A percentile compares a stretch with the other conserved stretches of the same genome.
Evolutionary conservation across 2,797 vertebrate species (phyloP).

Genomic region (Nannoperca obscura): DNA sequence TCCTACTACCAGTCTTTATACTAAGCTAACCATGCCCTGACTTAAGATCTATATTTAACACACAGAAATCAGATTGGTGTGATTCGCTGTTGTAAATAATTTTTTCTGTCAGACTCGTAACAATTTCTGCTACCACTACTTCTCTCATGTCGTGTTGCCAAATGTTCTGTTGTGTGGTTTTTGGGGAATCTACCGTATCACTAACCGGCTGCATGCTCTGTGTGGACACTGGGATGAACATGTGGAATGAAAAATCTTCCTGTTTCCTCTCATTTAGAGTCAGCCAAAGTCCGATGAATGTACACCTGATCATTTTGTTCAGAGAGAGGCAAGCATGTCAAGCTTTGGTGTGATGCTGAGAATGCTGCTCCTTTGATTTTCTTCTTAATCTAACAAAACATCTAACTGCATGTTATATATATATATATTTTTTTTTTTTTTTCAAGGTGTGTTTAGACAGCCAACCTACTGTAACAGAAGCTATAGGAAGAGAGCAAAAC

Average conservation of each 20-base stretch:
- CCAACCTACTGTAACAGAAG: conserved; percentile 37
- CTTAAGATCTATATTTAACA: background rate
- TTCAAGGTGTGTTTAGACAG: conserved; percentile 56
- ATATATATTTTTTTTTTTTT: background rate
- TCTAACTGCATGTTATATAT: conserved; percentile 72
- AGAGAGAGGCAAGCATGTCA: conserved; percentile 84
- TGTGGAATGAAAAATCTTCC: conserved; percentile 55
- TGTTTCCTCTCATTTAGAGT: conserved; percentile 78
- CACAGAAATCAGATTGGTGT: background rate
- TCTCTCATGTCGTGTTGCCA: conserved; percentile 16
- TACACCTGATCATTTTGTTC: conserved; percentile 83
- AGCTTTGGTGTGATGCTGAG: conserved; percentile 62
- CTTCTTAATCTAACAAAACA: conserved; percentile 42
- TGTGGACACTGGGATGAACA: conserved; percentile 3
- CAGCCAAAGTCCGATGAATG: conserved; percentile 78
- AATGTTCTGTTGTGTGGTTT: conserved; percentile 24
- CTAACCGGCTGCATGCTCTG: conserved; percentile 62
- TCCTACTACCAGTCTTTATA: background rate
- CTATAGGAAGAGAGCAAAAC: conserved; percentile 68
- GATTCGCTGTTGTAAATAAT: background rate
- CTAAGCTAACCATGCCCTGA: background rate
- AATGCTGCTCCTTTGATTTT: conserved; percentile 50
- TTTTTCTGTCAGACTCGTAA: background rate
- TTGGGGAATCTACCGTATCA: background rate
- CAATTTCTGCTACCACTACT: conserved; percentile 33